Evolutionary conservation across 2,888 invertebrate species (phyloP), one percentile per base, ranked within the genome.

Genomic region (Acleris sparsana): DNA sequence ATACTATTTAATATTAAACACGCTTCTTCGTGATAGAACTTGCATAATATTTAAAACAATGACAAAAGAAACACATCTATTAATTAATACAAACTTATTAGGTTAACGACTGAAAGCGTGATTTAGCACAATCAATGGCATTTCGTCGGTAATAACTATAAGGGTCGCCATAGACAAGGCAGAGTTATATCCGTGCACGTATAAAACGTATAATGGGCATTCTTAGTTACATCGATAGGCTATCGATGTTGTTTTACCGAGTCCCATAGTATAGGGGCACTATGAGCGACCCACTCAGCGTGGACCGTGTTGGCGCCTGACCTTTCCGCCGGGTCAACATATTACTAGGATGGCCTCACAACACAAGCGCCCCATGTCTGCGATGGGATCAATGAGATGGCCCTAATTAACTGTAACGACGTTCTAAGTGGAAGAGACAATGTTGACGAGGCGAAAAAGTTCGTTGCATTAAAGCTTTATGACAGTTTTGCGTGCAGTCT

Each of bases 281-380:
- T 49, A 20, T 49, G 20, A 61, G 55, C 55, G 79, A 75, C 82
- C 79, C 68, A 78, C 74, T 75, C 76, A 68, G 61, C 63, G 74
- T 77, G 77, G 78, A 76, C 78, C 77, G 77, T 73, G 78, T 79
- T 81, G 82, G 80, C 81, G 76, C 79, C 74, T 82, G 87, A 87
- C 86, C 88, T 84, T 77, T 78, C 73, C 77, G 79, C 80, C 83
- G 71, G 86, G 84, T 84, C 86, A 86, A 79, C 80, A 78, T 80
- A 82, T 84, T 84, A 81, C 80, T 83, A 75, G 79, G 81, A 83
- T 77, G 78, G 81, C 77, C 75, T 76, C 80, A 82, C 79, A 79
- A 67, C 73, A 80, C 79, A 76, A 75, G 71, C 70, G 57, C 5
- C 39, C 56, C 33, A 62, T 52, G 63, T 58, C 46, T 49, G 49